phyloP scores from a whole-genome alignment of 2,113 vertebrate genomes.

The Dasyornis broadbenti region DNA sequence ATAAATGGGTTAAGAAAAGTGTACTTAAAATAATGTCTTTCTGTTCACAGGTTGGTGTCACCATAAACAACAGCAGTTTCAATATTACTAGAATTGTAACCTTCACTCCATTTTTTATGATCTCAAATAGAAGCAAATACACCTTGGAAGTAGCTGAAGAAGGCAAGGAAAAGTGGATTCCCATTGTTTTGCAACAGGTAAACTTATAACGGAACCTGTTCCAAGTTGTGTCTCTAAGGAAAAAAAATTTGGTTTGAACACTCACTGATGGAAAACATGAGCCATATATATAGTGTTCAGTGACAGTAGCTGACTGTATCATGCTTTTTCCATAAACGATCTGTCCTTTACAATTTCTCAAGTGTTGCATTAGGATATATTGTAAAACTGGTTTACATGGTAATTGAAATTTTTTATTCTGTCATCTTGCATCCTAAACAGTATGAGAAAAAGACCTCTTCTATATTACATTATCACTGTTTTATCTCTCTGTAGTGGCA shows the following conservation, averaged over 20 bases:
- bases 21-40: neutral
- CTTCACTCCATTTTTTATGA: conserved; percentile 92
- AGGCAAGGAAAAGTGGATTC: conserved; percentile 81
- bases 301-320: neutral
- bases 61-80: conserved; percentile 93
- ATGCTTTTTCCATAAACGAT: neutral
- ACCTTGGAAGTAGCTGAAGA: conserved; percentile 84
- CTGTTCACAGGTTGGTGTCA: conserved; percentile 85
- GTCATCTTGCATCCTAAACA: neutral
- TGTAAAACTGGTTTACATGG: neutral
- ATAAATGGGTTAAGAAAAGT: neutral
- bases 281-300: fast-evolving
- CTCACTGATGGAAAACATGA: neutral
- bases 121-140: conserved; percentile 91
- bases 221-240: neutral
- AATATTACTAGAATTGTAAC: conserved; percentile 95
- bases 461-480: neutral
- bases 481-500: neutral
- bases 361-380: neutral
- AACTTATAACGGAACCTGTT: neutral
- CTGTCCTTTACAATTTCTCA: neutral
- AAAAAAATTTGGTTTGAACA: neutral
- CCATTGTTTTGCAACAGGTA: conserved; percentile 85
- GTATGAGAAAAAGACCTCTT: neutral
- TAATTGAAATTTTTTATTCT: neutral